Conservation (phyloP, 2,888 invertebrate genomes). For the Limnephilus auricula region DNA sequence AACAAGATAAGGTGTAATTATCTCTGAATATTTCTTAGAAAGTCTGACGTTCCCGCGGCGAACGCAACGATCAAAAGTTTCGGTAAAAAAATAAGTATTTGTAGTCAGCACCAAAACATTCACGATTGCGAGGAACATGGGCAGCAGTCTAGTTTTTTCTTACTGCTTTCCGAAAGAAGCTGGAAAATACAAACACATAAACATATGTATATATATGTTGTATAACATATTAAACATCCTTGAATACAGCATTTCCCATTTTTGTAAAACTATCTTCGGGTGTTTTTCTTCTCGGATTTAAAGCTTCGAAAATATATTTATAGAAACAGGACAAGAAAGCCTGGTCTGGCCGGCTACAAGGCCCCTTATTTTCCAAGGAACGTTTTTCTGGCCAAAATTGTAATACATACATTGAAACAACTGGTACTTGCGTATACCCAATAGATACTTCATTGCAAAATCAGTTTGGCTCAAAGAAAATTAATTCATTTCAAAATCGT, state of each 20-base stretch:
- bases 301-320: background rate
- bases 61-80: background rate
- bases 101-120: conserved; percentile 17
- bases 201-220: too few species aligned
- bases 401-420: background rate
- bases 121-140: conserved; percentile 15
- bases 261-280: background rate
- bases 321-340: background rate
- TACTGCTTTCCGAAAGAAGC: background rate
- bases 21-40: background rate
- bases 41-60: background rate
- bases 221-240: background rate
- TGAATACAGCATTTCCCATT: conserved; percentile 15
- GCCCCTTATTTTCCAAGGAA: background rate
- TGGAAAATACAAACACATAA: background rate
- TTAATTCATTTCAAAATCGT: too few species aligned
- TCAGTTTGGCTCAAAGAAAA: too few species aligned
- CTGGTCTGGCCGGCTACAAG: background rate
- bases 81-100: conserved; percentile 19
- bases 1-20: conserved; percentile 13
- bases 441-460: too few species aligned
- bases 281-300: background rate
- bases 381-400: background rate
- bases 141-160: conserved; percentile 9
- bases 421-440: background rate